These are phyloP conservation scores for Smutsia temminckii DNA, from an alignment of 2,797 vertebrate species.

Conservation along the genomic window DNA sequence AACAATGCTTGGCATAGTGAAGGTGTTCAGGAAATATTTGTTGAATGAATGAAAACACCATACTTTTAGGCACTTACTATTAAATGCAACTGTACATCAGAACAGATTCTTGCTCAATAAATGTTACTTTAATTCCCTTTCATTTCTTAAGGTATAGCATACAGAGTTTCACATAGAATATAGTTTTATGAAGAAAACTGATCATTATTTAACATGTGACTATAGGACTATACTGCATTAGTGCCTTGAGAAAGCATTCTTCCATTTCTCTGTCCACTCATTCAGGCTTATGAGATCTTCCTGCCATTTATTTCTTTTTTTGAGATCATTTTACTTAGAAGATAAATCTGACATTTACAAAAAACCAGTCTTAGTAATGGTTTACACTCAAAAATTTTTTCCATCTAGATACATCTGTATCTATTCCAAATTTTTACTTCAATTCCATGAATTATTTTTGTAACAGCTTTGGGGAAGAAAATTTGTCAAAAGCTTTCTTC, in stretches of 20 bases:
- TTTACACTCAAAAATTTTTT: neutral
- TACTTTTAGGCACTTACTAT: neutral
- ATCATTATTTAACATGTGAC: neutral
- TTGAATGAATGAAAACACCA: neutral
- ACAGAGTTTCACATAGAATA: neutral
- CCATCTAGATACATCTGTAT: neutral
- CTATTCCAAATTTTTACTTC: conserved; percentile 11
- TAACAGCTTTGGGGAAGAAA: neutral
- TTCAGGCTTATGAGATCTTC: conserved; percentile 20
- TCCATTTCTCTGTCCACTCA: neutral
- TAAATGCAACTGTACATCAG: neutral
- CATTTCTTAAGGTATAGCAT: neutral
- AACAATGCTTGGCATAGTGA: neutral
- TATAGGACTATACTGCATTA: neutral
- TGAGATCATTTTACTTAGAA: neutral
- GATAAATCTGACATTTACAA: conserved; percentile 18
- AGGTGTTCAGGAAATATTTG: neutral
- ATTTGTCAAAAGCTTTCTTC: neutral
- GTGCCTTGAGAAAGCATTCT: neutral
- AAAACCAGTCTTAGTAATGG: neutral
- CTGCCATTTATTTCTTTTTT: conserved; percentile 1
- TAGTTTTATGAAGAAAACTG: neutral
- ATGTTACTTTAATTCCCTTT: neutral
- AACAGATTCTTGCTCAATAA: neutral
- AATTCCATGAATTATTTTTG: neutral